phyloP scores from a whole-genome alignment of 1,140 invertebrate species.

The Plutomurus gul region DNA sequence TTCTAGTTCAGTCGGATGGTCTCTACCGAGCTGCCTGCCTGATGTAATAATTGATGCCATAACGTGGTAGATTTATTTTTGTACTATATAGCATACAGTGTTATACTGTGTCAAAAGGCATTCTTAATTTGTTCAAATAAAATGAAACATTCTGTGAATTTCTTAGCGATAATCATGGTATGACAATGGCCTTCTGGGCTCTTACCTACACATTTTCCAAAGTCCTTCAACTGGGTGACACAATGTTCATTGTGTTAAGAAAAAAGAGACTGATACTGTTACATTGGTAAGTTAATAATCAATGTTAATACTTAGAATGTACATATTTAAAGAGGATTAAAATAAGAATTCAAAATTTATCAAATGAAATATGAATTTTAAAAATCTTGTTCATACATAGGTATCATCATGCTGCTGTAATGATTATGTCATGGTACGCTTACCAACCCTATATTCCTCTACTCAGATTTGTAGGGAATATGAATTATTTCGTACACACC shows the following conservation, averaged over 20 bases:
- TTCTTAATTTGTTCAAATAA: too few species aligned
- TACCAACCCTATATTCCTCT: background rate
- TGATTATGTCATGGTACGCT: background rate
- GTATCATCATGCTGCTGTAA: slow-evolving; percentile 59
- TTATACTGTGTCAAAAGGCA: too few species aligned
- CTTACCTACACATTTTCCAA: slow-evolving; percentile 17
- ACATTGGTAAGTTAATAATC: slow-evolving; percentile 37
- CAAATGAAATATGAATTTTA: too few species aligned
- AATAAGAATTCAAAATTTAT: too few species aligned
- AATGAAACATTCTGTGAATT: background rate
- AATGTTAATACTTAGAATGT: background rate
- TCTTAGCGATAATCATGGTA: background rate
- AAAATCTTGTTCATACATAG: too few species aligned
- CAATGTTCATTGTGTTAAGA: slow-evolving; percentile 46
- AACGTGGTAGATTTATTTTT: background rate
- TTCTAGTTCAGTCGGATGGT: background rate
- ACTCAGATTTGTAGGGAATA: slow-evolving; percentile 9
- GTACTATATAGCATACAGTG: background rate
- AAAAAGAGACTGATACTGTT: slow-evolving; percentile 43
- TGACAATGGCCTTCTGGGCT: slow-evolving; percentile 29
- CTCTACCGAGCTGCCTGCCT: background rate
- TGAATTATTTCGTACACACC: slow-evolving; percentile 6
- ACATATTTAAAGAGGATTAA: too few species aligned
- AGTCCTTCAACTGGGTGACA: slow-evolving; percentile 37
- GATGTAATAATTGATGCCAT: background rate